Percentiles rank a stretch among this genome's conserved stretches.
These are phyloP conservation scores for Protobothrops mucrosquamatus DNA, from an alignment of 2,113 vertebrate species.

Conservation along the genomic window DNA sequence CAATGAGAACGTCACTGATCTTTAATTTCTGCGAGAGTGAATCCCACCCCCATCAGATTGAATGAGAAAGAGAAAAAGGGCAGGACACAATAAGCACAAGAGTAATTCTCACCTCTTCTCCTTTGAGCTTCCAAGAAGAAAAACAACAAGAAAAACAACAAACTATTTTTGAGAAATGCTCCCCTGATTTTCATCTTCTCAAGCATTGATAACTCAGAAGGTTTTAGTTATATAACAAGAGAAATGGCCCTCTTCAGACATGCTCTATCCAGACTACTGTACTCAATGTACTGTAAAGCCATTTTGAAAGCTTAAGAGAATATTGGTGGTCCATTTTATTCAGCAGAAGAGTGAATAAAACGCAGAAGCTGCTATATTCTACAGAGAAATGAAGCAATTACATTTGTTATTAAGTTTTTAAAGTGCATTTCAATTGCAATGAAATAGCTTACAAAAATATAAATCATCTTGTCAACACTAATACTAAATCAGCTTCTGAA, in stretches of 20 bases:
- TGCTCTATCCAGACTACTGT: background rate
- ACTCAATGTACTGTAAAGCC: background rate
- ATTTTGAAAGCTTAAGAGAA: background rate
- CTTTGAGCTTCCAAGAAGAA: background rate
- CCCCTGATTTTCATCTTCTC: background rate
- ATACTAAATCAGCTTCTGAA: background rate
- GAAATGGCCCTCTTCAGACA: background rate
- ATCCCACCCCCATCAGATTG: background rate
- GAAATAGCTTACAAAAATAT: background rate
- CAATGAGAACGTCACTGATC: background rate
- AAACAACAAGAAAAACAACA: background rate
- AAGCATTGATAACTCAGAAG: background rate
- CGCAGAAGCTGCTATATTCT: background rate
- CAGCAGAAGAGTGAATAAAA: background rate
- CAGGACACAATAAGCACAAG: background rate
- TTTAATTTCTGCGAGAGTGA: background rate
- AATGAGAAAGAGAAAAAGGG: background rate
- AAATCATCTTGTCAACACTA: background rate
- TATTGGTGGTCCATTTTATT: background rate
- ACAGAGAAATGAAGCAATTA: background rate
- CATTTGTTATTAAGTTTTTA: background rate
- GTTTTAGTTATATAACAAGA: background rate
- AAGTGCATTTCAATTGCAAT: background rate
- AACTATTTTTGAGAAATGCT: background rate
- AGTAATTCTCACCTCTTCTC: background rate